A percentile compares a stretch with the other conserved stretches of the same genome.
phyloP scores from a whole-genome alignment of 2,113 vertebrate genomes.

The Uropsilus gracilis region DNA sequence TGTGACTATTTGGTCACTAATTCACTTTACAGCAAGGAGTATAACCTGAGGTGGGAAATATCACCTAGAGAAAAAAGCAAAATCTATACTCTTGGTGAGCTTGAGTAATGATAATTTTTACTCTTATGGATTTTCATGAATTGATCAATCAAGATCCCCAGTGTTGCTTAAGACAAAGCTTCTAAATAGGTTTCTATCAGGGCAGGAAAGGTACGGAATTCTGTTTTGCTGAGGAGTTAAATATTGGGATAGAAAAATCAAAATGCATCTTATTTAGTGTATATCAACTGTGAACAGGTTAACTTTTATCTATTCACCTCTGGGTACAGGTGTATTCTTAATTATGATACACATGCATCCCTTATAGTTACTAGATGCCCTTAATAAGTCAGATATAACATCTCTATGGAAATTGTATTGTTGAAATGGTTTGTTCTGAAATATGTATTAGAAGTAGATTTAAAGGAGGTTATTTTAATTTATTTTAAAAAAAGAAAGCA shows the following conservation, averaged over 20 bases:
- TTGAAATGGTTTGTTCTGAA: not conserved
- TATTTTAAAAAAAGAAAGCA: not conserved
- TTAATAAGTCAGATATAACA: not conserved
- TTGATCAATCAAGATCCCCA: not conserved
- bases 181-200: not conserved
- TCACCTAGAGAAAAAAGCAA: not conserved
- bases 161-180: not conserved
- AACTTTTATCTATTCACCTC: not conserved
- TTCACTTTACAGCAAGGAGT: not conserved
- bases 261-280: not conserved
- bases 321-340: not conserved
- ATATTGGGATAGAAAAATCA: not conserved
- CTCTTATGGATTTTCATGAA: not conserved
- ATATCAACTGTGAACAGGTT: not conserved
- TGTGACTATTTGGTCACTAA: not conserved
- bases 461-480: not conserved
- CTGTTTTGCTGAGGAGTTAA: not conserved
- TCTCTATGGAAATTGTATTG: not conserved
- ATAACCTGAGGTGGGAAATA: not conserved
- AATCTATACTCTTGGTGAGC: rapidly evolving
- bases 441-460: not conserved
- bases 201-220: not conserved
- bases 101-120: not conserved
- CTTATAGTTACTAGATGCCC: not conserved
- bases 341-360: not conserved